Percentiles rank a stretch among this genome's conserved stretches.
These are phyloP conservation scores for Strongylocentrotus purpuratus DNA, from an alignment of 35 echinoderm and acorn worm genomes.

Conservation along the genomic window DNA sequence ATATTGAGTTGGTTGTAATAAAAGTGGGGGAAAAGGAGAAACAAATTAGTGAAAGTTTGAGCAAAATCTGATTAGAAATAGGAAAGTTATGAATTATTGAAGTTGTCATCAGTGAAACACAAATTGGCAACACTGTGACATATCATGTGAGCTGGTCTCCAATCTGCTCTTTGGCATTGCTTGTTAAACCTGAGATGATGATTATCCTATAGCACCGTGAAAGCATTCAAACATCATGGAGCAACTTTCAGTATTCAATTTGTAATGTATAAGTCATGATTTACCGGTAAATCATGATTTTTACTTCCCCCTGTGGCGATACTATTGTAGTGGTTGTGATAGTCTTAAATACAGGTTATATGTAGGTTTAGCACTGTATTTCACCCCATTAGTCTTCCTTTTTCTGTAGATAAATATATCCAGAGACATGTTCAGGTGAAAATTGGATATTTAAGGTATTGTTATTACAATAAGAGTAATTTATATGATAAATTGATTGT, in stretches of 20 bases:
- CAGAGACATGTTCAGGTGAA: not conserved
- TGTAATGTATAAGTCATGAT: too few relatives aligned
- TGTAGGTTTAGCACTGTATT: not conserved
- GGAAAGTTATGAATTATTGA: not conserved
- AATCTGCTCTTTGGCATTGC: too few relatives aligned
- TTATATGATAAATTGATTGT: not conserved
- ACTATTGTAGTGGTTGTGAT: not conserved
- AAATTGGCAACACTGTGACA: not conserved
- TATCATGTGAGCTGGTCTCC: too few relatives aligned
- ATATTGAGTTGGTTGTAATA: not conserved
- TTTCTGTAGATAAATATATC: not conserved
- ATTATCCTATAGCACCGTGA: too few relatives aligned
- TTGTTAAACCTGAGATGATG: too few relatives aligned
- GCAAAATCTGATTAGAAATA: not conserved
- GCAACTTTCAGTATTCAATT: too few relatives aligned
- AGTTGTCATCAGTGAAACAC: not conserved
- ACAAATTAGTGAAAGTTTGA: not conserved
- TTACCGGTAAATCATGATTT: too few relatives aligned
- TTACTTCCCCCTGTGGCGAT: not conserved
- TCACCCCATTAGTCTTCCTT: not conserved
- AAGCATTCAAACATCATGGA: too few relatives aligned
- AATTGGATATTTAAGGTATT: not conserved
- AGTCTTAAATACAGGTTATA: not conserved
- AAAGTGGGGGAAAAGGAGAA: not conserved
- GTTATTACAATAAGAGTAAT: not conserved